A percentile compares a stretch with the other conserved stretches of the same genome.
These are phyloP conservation scores for Peribatodes rhomboidaria DNA, from an alignment of 2,888 invertebrate genomes.

Conservation along the genomic window DNA sequence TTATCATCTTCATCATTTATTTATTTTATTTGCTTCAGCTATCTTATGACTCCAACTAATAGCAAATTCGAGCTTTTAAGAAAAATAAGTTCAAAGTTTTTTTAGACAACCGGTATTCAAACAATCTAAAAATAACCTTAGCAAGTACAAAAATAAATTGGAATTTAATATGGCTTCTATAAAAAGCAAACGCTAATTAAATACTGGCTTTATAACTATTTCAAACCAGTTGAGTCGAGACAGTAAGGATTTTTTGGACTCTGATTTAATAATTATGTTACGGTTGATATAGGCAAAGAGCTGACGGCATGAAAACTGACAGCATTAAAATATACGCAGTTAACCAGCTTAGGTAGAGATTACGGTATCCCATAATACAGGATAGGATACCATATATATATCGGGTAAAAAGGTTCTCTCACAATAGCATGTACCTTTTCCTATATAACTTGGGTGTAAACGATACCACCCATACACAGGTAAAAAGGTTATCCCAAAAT, in stretches of 20 bases:
- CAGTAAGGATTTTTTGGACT: constrained; percentile 21
- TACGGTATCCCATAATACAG: no score
- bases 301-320: background rate
- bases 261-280: constrained; percentile 18
- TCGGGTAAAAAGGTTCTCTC: no score
- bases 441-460: no score
- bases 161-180: constrained; percentile 1
- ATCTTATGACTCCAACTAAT: no score
- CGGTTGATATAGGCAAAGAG: constrained; percentile 16
- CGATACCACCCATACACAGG: no score
- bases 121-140: constrained; percentile 7
- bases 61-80: background rate
- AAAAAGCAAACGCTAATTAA: constrained; percentile 14
- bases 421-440: no score
- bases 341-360: no score
- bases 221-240: constrained; percentile 22
- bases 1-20: no score
- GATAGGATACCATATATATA: no score
- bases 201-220: background rate
- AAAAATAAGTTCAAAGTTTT: background rate
- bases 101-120: constrained; percentile 3
- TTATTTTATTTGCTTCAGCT: no score
- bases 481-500: no score
- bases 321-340: no score
- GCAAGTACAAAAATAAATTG: constrained; percentile 6